Evolutionary conservation across 2,888 invertebrate genomes (phyloP).

Genomic region (Pyrocoelia pectoralis): DNA sequence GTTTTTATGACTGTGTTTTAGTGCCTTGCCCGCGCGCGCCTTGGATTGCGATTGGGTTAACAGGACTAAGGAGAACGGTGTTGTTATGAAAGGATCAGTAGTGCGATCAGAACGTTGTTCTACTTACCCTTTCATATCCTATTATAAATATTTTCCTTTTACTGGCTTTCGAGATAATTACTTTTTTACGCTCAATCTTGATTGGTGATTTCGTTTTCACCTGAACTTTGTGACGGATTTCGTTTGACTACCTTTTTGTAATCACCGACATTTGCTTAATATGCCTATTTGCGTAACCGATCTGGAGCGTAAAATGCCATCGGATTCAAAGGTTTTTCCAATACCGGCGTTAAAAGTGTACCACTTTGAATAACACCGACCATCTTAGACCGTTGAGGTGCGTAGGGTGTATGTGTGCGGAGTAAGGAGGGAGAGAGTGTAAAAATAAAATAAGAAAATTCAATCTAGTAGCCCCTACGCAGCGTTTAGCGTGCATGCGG

Average conservation of each 20-base stretch:
- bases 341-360: not conserved
- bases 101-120: constrained; percentile 15
- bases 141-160: constrained; percentile 1
- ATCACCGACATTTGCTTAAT: too few relatives aligned
- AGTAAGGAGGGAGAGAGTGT: constrained; percentile 51
- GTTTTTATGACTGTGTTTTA: constrained; percentile 63
- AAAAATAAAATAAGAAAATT: constrained; percentile 61
- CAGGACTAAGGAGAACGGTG: constrained; percentile 56
- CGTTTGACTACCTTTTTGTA: too few relatives aligned
- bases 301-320: too few relatives aligned
- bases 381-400: constrained; percentile 43
- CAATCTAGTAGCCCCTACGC: constrained; percentile 60
- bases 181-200: not conserved
- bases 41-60: constrained; percentile 60
- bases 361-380: constrained; percentile 35
- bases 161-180: not conserved
- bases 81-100: constrained; percentile 45
- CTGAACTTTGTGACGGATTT: not conserved
- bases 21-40: constrained; percentile 60
- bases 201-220: not conserved
- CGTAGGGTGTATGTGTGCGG: constrained; percentile 46
- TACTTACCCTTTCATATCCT: constrained; percentile 11
- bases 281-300: too few relatives aligned
- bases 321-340: too few relatives aligned
- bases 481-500: constrained; percentile 53